These are phyloP conservation scores for Nansenia antarctica DNA, from an alignment of 2,113 vertebrate species.

Conservation along the genomic window DNA sequence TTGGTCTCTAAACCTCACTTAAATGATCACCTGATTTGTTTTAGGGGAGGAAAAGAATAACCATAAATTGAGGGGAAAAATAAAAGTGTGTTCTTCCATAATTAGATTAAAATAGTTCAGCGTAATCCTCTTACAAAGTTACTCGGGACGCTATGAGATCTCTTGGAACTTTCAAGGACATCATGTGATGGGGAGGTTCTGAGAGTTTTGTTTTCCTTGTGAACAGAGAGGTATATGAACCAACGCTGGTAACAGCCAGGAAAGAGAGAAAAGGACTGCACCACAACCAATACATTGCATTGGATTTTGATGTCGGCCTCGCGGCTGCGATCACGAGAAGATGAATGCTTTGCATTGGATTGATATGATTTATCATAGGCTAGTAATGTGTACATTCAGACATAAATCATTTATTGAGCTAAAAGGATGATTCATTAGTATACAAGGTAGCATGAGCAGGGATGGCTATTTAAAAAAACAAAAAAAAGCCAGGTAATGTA, in stretches of 20 bases:
- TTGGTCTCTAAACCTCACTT: not conserved
- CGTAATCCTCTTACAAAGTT: conserved; percentile 72
- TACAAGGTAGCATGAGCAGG: not conserved
- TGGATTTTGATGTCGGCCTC: no score
- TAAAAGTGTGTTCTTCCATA: conserved; percentile 41
- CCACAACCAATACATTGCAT: no score
- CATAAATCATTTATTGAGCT: no score
- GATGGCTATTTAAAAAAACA: not conserved
- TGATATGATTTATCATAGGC: no score
- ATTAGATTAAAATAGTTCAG: conserved; percentile 71
- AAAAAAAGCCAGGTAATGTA: not conserved
- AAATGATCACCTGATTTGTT: not conserved
- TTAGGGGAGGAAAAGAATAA: not conserved
- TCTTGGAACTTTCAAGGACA: conserved; percentile 34
- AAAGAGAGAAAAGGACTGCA: no score
- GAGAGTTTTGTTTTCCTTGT: conserved; percentile 33
- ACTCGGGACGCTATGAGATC: conserved; percentile 23
- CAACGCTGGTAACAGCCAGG: no score
- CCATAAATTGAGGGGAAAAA: conserved; percentile 11
- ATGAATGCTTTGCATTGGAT: no score
- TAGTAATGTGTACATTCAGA: no score
- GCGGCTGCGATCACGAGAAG: no score
- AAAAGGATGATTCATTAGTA: no score
- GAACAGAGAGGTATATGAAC: no score
- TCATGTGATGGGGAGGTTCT: conserved; percentile 57